Evolutionary conservation across 2,113 vertebrate genomes (phyloP), one percentile per base, ranked within the genome.

Genomic region (Malurus cyaneus): DNA sequence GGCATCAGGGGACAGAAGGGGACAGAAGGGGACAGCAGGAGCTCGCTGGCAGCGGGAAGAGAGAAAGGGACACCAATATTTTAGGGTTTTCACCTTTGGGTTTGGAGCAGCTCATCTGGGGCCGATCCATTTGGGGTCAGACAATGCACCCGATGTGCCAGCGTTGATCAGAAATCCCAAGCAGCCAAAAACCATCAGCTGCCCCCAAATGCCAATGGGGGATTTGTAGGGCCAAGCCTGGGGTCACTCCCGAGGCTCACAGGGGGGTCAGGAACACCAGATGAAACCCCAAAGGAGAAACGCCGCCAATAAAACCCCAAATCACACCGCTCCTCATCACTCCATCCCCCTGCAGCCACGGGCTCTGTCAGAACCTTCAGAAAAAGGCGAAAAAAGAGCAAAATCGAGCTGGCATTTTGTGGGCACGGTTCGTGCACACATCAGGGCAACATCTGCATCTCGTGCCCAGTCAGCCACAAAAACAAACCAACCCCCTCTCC

Each of bases 121-220:
- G 11, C 76, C 89, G 53, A 74, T 94, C 4, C 78, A 26, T 25
- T 5, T 23, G 0, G 67, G 92, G 91, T 59, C 73, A 91, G 95
- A 83, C 95, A 72, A 97, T 94, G 94, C 94, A 96, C 95, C 93
- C 94, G 92, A 81, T 91, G 92, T 93, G 94, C 94, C 96, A 97
- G 57, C 80, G 2, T 69, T 91, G 88, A 86, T 91, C 95, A 96
- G 91, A 36, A 92, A 70, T 71, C 83, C 82, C 91, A 60, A 86
- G 25, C 82, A 67, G 94, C 81, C 91, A 90, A 95, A 95, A 86
- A 47, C 32, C 36, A 88, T 79, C 78, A 80, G 77, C 80, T 36
- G 36, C 36, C 36, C 36, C 36, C 36, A 36, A 36, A 36, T 36
- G 36, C 36, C 36, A 36, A 36, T 36, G 8, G 8, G 39, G 39